phyloP scores from a whole-genome alignment of 2,888 invertebrate genomes.

The Onthophagus sagittarius region DNA sequence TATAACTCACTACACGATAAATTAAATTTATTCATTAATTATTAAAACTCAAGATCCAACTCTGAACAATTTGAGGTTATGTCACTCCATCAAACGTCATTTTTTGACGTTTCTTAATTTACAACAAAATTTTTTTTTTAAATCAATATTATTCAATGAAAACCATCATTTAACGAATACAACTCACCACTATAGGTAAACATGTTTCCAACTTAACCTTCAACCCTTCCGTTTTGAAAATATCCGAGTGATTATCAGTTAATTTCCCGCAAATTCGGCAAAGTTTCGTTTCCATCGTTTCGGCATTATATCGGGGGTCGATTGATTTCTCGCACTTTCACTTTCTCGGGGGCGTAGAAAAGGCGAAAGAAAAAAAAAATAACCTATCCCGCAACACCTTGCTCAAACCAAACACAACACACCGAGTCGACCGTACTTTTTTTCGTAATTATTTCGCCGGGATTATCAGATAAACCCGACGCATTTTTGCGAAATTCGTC shows the following conservation, averaged over 20 bases:
- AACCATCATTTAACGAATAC: neutral
- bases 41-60: too few relatives aligned
- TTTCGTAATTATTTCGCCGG: slow-evolving; percentile 6
- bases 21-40: too few relatives aligned
- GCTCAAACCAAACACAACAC: too few relatives aligned
- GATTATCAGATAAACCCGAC: slow-evolving; percentile 1
- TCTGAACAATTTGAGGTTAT: too few relatives aligned
- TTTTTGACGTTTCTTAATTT: too few relatives aligned
- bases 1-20: too few relatives aligned
- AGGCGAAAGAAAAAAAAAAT: slow-evolving; percentile 4
- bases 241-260: slow-evolving; percentile 39
- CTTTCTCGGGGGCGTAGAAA: too few relatives aligned
- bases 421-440: slow-evolving; percentile 2
- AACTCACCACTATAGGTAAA: slow-evolving; percentile 47
- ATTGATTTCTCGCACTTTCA: slow-evolving; percentile 10
- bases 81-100: too few relatives aligned
- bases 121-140: neutral
- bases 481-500: neutral
- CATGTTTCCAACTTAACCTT: slow-evolving; percentile 48
- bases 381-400: slow-evolving; percentile 22
- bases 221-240: slow-evolving; percentile 46
- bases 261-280: slow-evolving; percentile 46
- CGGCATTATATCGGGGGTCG: slow-evolving; percentile 17
- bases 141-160: too few relatives aligned
- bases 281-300: slow-evolving; percentile 43